These are phyloP conservation scores for Orthonychiurus folsomi DNA, from an alignment of 2,888 invertebrate species.

Conservation along the genomic window DNA sequence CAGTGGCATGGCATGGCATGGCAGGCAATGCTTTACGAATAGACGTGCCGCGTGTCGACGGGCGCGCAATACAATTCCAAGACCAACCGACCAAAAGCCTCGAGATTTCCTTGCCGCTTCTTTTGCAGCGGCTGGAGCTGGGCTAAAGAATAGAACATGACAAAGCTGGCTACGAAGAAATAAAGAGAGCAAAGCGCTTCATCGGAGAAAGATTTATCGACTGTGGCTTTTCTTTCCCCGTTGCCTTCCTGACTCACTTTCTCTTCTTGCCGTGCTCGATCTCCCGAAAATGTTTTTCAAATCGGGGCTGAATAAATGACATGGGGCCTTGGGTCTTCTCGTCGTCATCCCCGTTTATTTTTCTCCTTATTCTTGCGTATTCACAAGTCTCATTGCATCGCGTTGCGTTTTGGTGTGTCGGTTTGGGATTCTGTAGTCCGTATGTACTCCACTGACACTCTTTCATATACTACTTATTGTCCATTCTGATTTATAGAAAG, in stretches of 20 bases:
- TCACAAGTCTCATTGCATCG: background rate
- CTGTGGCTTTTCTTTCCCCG: background rate
- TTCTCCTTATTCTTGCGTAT: background rate
- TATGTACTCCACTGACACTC: background rate
- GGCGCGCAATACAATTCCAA: too few relatives aligned
- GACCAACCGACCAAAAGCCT: too few relatives aligned
- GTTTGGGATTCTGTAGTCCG: background rate
- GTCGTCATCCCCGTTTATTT: background rate
- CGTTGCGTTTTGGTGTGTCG: too few relatives aligned
- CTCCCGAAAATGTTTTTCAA: background rate
- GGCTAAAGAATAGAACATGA: background rate
- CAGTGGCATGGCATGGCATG: too few relatives aligned
- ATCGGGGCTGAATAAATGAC: background rate
- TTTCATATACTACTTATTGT: conserved; percentile 1
- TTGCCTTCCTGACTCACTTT: conserved; percentile 5
- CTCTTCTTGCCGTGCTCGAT: background rate
- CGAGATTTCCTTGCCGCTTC: too few relatives aligned
- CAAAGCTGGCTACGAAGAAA: background rate
- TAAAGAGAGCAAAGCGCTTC: conserved; percentile 2
- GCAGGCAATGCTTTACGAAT: too few relatives aligned
- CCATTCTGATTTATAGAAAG: background rate
- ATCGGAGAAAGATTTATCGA: conserved; percentile 5
- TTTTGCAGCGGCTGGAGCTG: too few relatives aligned
- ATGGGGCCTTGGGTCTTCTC: background rate
- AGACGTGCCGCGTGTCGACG: too few relatives aligned